Evolutionary conservation across 2,797 vertebrate species (phyloP).

Genomic region (Erethizon dorsatum): DNA sequence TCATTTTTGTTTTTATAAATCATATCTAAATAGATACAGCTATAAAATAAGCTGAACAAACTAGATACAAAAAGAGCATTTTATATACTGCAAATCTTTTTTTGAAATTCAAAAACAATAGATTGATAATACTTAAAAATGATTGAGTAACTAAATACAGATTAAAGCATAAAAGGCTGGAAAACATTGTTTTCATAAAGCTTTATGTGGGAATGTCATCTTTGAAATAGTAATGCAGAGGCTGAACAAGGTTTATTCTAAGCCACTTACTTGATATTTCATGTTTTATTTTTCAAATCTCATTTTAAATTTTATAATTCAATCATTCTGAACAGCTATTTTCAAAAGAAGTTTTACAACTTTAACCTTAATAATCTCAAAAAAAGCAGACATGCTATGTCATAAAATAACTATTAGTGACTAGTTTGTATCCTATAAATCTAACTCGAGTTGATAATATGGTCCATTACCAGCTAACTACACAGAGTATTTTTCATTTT

Average conservation of each 20-base stretch:
- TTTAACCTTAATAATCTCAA: constrained; percentile 91
- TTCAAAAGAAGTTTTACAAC: constrained; percentile 91
- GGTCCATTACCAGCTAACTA: constrained; percentile 95
- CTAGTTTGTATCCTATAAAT: constrained; percentile 94
- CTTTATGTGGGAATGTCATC: constrained; percentile 62
- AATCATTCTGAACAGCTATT: constrained; percentile 87
- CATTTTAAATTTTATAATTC: constrained; percentile 86
- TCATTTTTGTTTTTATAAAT: constrained; percentile 73
- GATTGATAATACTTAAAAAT: constrained; percentile 70
- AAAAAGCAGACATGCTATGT: constrained; percentile 91
- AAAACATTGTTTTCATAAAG: constrained; percentile 77
- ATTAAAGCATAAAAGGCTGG: constrained; percentile 69
- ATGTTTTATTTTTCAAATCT: constrained; percentile 84
- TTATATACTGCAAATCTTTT: constrained; percentile 74
- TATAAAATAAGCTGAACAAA: constrained; percentile 73
- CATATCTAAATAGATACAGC: constrained; percentile 42
- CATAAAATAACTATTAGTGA: constrained; percentile 94
- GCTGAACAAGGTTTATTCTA: constrained; percentile 64
- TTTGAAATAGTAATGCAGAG: constrained; percentile 59
- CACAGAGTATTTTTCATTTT: constrained; percentile 94
- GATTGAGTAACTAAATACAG: constrained; percentile 70
- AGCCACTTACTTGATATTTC: constrained; percentile 72
- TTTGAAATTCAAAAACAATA: constrained; percentile 70
- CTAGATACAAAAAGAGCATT: constrained; percentile 42
- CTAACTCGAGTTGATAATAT: constrained; percentile 94